phyloP scores from a whole-genome alignment of 2,888 invertebrate species.

The Daptonema setosum region DNA sequence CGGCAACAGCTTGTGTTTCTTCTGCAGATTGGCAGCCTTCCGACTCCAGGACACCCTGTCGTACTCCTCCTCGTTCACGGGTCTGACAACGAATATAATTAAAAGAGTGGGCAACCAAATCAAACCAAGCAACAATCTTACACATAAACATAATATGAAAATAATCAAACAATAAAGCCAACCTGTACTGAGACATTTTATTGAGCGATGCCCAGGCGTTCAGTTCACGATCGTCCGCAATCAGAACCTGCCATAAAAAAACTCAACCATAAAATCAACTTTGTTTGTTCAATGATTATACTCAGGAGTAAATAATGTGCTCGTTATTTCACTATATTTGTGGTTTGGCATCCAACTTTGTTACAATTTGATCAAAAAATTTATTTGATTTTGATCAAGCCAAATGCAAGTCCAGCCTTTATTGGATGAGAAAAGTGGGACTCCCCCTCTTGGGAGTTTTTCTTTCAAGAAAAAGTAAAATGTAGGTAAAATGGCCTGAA shows the following conservation, averaged over 20 bases:
- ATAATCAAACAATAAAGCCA: background rate
- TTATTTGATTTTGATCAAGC: too few species aligned
- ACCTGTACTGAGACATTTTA: slow-evolving; percentile 52
- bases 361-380: too few species aligned
- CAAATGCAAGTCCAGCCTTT: too few species aligned
- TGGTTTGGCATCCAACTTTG: too few species aligned
- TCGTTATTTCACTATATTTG: too few species aligned
- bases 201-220: slow-evolving; percentile 85
- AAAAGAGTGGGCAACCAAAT: background rate
- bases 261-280: slow-evolving; percentile 2
- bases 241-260: slow-evolving; percentile 46
- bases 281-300: background rate
- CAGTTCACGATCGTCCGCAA: slow-evolving; percentile 71
- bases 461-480: too few species aligned
- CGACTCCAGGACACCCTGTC: slow-evolving; percentile 53
- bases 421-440: too few species aligned
- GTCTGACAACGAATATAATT: slow-evolving; percentile 20
- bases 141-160: background rate
- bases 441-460: too few species aligned
- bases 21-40: slow-evolving; percentile 47
- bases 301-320: too few species aligned
- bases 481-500: too few species aligned
- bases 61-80: slow-evolving; percentile 52
- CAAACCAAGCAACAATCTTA: background rate
- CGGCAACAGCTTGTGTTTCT: slow-evolving; percentile 55